Evolutionary conservation across 2,113 vertebrate genomes (phyloP).

Genomic region (Mesoclemmys tuberculata): DNA sequence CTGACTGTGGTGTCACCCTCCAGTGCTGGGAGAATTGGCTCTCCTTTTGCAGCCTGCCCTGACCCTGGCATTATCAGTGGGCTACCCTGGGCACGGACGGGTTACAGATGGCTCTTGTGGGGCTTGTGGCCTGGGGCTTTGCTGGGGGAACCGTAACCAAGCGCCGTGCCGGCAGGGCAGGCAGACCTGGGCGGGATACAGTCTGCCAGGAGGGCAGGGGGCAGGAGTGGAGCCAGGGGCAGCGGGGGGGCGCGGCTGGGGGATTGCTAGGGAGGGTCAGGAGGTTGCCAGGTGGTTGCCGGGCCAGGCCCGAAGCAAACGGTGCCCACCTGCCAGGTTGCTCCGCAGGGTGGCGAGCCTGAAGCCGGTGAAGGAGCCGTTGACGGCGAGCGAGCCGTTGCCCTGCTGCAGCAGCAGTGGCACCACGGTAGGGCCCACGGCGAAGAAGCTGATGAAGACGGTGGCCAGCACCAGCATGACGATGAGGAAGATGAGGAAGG

Average conservation of each 20-base stretch:
- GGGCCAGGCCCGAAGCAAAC: rapidly evolving
- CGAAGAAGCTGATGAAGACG: conserved; percentile 89
- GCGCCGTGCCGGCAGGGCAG: neutral
- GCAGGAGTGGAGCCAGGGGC: too few species aligned
- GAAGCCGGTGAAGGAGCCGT: conserved; percentile 86
- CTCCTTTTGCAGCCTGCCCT: too few species aligned
- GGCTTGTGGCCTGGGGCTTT: neutral
- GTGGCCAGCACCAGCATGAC: conserved; percentile 85
- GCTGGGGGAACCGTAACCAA: neutral
- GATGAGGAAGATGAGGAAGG: conserved; percentile 91
- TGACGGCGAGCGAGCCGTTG: conserved; percentile 59
- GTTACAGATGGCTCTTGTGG: neutral
- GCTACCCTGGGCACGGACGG: too few species aligned
- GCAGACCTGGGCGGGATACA: neutral
- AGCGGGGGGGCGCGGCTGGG: rapidly evolving
- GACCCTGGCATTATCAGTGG: too few species aligned
- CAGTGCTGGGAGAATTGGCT: too few species aligned
- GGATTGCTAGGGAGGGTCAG: neutral
- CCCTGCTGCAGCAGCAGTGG: conserved; percentile 57
- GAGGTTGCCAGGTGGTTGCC: rapidly evolving
- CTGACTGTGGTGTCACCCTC: too few species aligned
- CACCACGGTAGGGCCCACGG: conserved; percentile 73
- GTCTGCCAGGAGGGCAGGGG: too few species aligned
- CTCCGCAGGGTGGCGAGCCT: conserved; percentile 83
- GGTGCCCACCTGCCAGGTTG: conserved; percentile 83